Percentiles rank a stretch among this genome's conserved stretches.
Conservation (phyloP, 2,888 invertebrate genomes). For the Lingula anatina region DNA sequence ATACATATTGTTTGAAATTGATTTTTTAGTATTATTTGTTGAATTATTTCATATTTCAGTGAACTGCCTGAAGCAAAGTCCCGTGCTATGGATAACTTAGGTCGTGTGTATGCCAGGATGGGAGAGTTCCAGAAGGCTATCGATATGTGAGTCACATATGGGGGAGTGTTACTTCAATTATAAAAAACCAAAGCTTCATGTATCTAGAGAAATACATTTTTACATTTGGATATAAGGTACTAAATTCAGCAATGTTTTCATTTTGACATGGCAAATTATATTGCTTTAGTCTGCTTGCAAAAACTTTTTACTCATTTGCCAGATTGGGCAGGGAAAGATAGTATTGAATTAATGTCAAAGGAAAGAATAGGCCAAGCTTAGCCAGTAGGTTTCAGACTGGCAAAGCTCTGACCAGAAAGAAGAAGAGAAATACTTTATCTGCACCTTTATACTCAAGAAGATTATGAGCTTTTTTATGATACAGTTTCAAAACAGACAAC, state of each 20-base stretch:
- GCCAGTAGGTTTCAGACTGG: background rate
- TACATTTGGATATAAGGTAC: no score
- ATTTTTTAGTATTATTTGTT: background rate
- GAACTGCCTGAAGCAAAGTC: slow-evolving; percentile 43
- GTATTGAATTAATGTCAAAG: background rate
- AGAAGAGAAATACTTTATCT: no score
- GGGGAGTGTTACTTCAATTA: no score
- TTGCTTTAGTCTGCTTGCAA: no score
- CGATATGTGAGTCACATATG: slow-evolving; percentile 41
- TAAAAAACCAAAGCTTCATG: background rate
- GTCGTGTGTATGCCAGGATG: slow-evolving; percentile 48
- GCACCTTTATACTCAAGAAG: no score
- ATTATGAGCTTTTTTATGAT: no score
- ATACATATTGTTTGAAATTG: no score
- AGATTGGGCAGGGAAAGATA: background rate
- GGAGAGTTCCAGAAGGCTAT: slow-evolving; percentile 49
- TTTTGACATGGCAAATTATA: no score
- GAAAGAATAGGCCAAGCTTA: background rate
- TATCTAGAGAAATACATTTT: background rate
- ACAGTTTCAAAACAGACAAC: no score
- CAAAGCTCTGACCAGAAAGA: no score
- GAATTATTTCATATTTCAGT: slow-evolving; percentile 16
- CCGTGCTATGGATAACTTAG: slow-evolving; percentile 50
- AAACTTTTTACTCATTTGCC: background rate
- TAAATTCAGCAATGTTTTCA: no score